phyloP scores from a whole-genome alignment of 2,113 vertebrate species.

The Panurus biarmicus region DNA sequence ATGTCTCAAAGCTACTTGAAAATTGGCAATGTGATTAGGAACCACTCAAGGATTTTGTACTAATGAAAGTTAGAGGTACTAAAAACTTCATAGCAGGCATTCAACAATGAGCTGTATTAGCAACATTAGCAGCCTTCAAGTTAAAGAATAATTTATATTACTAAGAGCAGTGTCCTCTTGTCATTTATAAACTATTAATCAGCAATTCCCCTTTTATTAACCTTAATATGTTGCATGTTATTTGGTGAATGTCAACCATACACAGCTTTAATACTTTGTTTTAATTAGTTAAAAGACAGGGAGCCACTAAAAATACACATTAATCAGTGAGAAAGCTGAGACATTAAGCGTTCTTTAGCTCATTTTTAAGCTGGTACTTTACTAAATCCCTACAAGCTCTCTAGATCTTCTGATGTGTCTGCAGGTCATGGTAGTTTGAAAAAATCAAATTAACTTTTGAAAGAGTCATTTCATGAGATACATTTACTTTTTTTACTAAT shows the following conservation, averaged over 20 bases:
- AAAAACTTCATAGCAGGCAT: not conserved
- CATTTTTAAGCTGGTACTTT: slow-evolving; percentile 27
- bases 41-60: not conserved
- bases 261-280: not conserved
- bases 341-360: slow-evolving; percentile 21
- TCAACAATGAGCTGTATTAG: not conserved
- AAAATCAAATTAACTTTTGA: not conserved
- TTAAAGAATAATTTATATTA: not conserved
- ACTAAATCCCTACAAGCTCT: slow-evolving; percentile 18
- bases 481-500: not conserved
- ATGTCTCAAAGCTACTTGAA: not conserved
- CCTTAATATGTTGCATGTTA: not conserved
- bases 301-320: slow-evolving; percentile 26
- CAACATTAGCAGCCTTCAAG: not conserved
- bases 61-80: not conserved
- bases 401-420: not conserved
- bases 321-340: slow-evolving; percentile 33
- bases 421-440: not conserved
- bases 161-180: not conserved
- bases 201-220: not conserved
- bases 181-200: not conserved
- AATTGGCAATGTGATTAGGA: not conserved
- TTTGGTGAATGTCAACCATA: not conserved
- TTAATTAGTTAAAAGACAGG: slow-evolving; percentile 17
- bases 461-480: not conserved